A percentile compares a stretch with the other conserved stretches of the same genome.
phyloP scores from a whole-genome alignment of 2,113 vertebrate genomes.

The Elephas maximus region DNA sequence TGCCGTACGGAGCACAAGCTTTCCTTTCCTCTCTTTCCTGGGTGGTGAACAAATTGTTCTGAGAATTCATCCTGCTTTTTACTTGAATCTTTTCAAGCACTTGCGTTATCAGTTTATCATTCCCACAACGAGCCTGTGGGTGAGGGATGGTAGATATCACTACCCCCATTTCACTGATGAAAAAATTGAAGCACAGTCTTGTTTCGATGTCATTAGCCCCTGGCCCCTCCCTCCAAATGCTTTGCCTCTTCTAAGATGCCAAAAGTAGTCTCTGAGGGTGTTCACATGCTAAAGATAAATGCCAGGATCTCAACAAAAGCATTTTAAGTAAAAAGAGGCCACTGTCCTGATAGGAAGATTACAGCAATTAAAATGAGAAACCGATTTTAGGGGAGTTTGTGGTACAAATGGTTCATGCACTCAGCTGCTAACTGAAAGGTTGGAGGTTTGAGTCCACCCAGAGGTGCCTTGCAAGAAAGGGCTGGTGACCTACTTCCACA shows the following conservation, averaged over 20 bases:
- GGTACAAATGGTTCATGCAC: not conserved
- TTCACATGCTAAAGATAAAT: not conserved
- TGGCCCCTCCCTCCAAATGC: not conserved
- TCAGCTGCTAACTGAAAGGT: not conserved
- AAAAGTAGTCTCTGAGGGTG: not conserved
- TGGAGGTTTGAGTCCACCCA: not conserved
- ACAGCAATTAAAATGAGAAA: not conserved
- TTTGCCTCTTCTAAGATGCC: not conserved
- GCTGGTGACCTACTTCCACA: not conserved
- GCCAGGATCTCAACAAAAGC: not conserved
- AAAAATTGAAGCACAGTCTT: not conserved
- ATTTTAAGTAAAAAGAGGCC: not conserved
- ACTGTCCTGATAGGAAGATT: not conserved
- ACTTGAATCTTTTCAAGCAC: not conserved
- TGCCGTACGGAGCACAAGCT: not conserved
- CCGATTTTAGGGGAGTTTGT: not conserved
- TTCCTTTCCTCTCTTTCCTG: too few relatives aligned
- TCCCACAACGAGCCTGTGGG: rapidly evolving
- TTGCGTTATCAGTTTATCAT: not conserved
- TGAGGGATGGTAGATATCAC: not conserved
- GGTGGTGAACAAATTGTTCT: not conserved
- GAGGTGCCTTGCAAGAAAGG: not conserved
- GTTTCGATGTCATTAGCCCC: not conserved
- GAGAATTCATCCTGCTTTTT: not conserved
- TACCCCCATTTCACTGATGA: not conserved